Evolutionary conservation across 37 sponge, comb jelly and placozoan species (phyloP).

Genomic region (Bolinopsis microptera): DNA sequence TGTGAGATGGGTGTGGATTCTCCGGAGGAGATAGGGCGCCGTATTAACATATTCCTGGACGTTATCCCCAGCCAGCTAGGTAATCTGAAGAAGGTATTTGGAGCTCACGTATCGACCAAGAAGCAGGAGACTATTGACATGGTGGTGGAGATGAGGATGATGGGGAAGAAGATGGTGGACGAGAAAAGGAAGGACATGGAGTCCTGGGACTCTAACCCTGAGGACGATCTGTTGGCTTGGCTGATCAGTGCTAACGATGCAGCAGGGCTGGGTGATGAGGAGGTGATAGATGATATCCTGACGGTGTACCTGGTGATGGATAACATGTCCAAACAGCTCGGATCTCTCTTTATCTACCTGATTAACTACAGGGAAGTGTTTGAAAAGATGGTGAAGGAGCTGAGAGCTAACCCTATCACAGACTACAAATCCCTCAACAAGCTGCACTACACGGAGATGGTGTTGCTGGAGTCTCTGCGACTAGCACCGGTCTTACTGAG

Average conservation of each 20-base stretch:
- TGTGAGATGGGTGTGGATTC: background rate
- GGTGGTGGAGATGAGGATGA: conserved; percentile 33
- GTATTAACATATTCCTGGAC: conserved; percentile 2
- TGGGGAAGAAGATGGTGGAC: conserved; percentile 3
- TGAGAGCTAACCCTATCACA: background rate
- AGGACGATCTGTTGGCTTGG: background rate
- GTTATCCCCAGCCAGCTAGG: background rate
- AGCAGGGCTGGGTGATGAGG: conserved; percentile 3
- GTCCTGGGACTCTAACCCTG: background rate
- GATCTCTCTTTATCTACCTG: conserved; percentile 34
- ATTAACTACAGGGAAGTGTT: background rate
- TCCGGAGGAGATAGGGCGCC: background rate
- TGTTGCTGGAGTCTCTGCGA: background rate
- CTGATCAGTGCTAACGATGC: conserved; percentile 12
- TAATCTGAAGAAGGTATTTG: conserved; percentile 2
- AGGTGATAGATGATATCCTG: background rate
- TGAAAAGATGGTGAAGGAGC: background rate
- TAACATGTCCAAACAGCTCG: conserved; percentile 29
- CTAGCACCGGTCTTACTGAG: background rate
- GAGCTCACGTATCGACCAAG: background rate
- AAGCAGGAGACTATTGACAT: background rate
- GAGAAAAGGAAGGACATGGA: conserved; percentile 25
- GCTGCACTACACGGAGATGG: conserved; percentile 24
- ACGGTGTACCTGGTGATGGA: conserved; percentile 22
- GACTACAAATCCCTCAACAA: background rate